Evolutionary conservation across 2,888 invertebrate genomes (phyloP).

Genomic region (Standfussiana lucernea): DNA sequence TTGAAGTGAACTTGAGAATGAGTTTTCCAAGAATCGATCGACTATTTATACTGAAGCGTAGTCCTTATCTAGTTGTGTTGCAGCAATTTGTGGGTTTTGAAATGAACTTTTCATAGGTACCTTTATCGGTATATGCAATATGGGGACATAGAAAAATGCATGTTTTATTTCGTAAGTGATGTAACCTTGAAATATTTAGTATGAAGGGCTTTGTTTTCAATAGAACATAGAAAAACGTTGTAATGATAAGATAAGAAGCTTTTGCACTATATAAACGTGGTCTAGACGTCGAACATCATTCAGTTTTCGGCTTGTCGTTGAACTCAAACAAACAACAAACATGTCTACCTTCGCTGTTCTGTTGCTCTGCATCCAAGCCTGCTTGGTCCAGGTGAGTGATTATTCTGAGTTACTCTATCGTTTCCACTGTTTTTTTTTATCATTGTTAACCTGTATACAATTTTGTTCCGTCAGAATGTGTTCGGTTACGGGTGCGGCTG

Average conservation of each 20-base stretch:
- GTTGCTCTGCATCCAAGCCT: constrained; percentile 14
- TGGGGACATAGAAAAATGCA: not conserved
- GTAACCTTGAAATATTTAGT: not conserved
- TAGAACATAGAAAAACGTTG: not conserved
- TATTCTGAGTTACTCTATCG: not conserved
- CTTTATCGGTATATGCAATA: not conserved
- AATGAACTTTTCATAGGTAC: not conserved
- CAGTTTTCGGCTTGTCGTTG: not conserved
- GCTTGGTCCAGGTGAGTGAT: constrained; percentile 3
- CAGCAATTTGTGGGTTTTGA: not conserved
- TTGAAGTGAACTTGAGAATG: not conserved
- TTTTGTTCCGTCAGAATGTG: too few species aligned
- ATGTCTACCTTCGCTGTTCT: constrained; percentile 3
- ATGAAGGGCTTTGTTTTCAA: not conserved
- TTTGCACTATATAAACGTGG: not conserved
- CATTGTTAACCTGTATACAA: rapidly evolving
- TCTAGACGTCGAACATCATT: not conserved
- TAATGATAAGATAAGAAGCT: not conserved
- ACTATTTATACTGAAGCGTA: not conserved
- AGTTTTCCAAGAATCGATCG: not conserved
- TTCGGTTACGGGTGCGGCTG: too few species aligned
- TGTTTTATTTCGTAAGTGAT: not conserved
- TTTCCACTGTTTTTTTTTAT: not conserved
- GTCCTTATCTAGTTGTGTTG: not conserved
- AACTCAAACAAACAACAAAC: not conserved